Conservation (phyloP, 1,140 invertebrate species). For the Lethrus apterus region DNA sequence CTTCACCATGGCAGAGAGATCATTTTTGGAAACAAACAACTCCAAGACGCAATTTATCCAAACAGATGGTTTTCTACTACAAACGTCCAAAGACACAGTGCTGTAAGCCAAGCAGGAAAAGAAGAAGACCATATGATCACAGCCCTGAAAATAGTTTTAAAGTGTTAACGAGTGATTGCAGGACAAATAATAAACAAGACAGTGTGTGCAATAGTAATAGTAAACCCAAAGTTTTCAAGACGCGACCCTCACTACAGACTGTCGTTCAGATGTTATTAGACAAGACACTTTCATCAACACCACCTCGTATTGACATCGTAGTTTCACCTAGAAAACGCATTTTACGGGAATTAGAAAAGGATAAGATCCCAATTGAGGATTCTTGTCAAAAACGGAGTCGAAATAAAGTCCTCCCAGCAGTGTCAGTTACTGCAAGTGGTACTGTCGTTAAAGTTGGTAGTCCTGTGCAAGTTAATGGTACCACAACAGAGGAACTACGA, state of each 20-base stretch:
- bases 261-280: constrained; percentile 46
- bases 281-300: constrained; percentile 40
- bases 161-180: constrained; percentile 4
- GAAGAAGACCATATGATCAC: constrained; percentile 45
- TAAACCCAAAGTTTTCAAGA: constrained; percentile 17
- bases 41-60: constrained; percentile 62
- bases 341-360: constrained; percentile 50
- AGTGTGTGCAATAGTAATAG: constrained; percentile 23
- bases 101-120: constrained; percentile 37
- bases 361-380: constrained; percentile 25
- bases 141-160: constrained; percentile 7
- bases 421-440: constrained; percentile 31
- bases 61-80: constrained; percentile 67
- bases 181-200: constrained; percentile 5
- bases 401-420: constrained; percentile 19
- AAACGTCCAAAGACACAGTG: constrained; percentile 50
- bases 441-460: constrained; percentile 30
- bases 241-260: constrained; percentile 31
- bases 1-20: constrained; percentile 80
- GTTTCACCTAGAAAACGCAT: constrained; percentile 56
- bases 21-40: constrained; percentile 77
- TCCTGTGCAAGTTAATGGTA: constrained; percentile 24
- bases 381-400: constrained; percentile 20
- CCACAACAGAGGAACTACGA: constrained; percentile 26
- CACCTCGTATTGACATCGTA: constrained; percentile 35